A percentile compares a stretch with the other conserved stretches of the same genome.
Conservation (phyloP, 2,797 vertebrate species). For the Amblyraja radiata region DNA sequence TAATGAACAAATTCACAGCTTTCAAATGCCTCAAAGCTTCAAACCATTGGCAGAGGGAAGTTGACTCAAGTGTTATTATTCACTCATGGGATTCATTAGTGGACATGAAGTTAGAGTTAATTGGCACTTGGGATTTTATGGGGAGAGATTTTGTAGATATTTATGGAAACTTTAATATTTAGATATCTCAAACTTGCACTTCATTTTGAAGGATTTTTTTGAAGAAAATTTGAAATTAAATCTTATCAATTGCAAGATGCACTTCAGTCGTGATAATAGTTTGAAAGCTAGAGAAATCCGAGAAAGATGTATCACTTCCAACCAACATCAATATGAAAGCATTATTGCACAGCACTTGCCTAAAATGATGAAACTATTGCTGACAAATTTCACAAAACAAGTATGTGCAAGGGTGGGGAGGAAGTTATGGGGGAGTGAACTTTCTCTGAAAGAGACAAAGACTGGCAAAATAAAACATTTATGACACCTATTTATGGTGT, state of each 20-base stretch:
- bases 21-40: background rate
- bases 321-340: background rate
- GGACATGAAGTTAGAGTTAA: background rate
- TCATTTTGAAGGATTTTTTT: background rate
- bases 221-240: background rate
- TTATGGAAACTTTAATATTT: background rate
- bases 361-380: background rate
- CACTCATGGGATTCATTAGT: background rate
- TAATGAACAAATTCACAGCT: background rate
- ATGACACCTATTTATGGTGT: background rate
- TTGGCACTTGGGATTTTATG: background rate
- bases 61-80: background rate
- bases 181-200: background rate
- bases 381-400: background rate
- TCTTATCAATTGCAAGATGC: background rate
- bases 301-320: background rate
- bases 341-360: background rate
- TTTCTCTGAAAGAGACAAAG: background rate
- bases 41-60: background rate
- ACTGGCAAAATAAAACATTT: constrained; percentile 21
- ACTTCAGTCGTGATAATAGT: background rate
- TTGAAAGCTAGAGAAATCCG: background rate
- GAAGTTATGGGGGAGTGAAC: background rate
- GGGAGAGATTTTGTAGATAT: background rate
- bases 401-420: background rate